Conservation (phyloP, 2,888 invertebrate species). For the Drosophila anceps region DNA sequence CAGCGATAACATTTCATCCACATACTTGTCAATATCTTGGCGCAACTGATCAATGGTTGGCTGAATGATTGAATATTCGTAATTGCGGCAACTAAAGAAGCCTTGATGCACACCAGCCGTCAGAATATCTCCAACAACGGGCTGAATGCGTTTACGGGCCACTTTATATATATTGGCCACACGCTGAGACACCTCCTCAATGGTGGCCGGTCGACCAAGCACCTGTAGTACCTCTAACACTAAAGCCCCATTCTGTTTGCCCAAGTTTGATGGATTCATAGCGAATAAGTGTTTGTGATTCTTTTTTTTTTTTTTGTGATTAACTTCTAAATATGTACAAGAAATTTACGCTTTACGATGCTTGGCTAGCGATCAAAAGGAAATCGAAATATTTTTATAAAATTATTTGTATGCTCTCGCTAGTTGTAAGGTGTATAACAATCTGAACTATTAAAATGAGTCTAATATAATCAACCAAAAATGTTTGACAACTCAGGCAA, state of each 20-base stretch:
- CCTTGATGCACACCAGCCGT: constrained; percentile 55
- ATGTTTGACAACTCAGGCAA: constrained; percentile 35
- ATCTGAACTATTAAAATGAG: constrained; percentile 24
- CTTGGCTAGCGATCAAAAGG: constrained; percentile 46
- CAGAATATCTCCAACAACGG: constrained; percentile 65
- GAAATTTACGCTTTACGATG: constrained; percentile 53
- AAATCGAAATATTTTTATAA: constrained; percentile 52
- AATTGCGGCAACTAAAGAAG: constrained; percentile 50
- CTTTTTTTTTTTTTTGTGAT: constrained; percentile 8
- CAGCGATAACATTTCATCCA: constrained; percentile 51
- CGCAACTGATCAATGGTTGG: constrained; percentile 61
- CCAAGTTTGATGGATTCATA: constrained; percentile 66
- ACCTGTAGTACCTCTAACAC: constrained; percentile 68
- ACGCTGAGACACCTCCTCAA: constrained; percentile 56
- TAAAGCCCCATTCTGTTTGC: constrained; percentile 68
- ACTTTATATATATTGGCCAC: constrained; percentile 62
- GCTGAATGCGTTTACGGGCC: constrained; percentile 51
- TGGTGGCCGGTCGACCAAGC: constrained; percentile 64
- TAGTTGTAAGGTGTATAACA: constrained; percentile 38
- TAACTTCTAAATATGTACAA: constrained; percentile 54
- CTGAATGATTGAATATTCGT: constrained; percentile 53
- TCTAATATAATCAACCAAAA: constrained; percentile 5
- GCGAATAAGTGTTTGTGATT: background rate
- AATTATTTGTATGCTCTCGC: constrained; percentile 41
- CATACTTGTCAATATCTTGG: constrained; percentile 66